Base-by-base conservation (phyloP, 2,797 vertebrate genomes). In the Graptemys geographica region DNA sequence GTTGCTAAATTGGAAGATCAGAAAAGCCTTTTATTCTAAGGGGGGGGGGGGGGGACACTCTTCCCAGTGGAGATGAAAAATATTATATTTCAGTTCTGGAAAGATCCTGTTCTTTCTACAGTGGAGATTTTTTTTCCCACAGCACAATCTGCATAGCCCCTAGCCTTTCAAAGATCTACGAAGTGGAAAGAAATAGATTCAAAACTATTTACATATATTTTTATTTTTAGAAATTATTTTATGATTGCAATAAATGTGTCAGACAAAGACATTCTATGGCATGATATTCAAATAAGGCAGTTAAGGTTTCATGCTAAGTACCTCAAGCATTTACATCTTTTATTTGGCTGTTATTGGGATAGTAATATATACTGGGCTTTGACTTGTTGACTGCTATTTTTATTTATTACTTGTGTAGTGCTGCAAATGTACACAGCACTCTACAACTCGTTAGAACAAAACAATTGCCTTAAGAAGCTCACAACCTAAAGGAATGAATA, bases 1-100 rank as follows among this genome's bases (percentile, higher is more conserved):
- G 86, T 92, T 19, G 8, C 79, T 83, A 87, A 91, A 4, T 84
- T 85, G 90, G 95, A 96, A 92, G 93, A 90, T 96, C 89, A 96
- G 90, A 96, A 92, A 95, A 4, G 92, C 81, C 86, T 96, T 97
- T 96, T 90, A 96, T 95, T 95, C 92, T 90, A 86, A 15, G 51
- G 12, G 5, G 12, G 49, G 2, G 49, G 49, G 49, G 51, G 13
- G 13, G 13, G 4, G 5, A 95, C 96, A 96, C 86, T 91, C 83
- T 96, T 93, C 96, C 96, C 81, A 94, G 91, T 55, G 74, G 96
- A 96, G 91, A 96, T 96, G 93, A 96, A 95, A 96, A 97, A 97
- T 97, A 95, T 89, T 95, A 91, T 88, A 96, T 90, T 82, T 89
- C 92, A 96, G 92, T 95, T 92, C 94, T 95, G 93, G 95, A 95